Conservation (phyloP, 2,888 invertebrate species). For the Archaeoteleia sp. region DNA sequence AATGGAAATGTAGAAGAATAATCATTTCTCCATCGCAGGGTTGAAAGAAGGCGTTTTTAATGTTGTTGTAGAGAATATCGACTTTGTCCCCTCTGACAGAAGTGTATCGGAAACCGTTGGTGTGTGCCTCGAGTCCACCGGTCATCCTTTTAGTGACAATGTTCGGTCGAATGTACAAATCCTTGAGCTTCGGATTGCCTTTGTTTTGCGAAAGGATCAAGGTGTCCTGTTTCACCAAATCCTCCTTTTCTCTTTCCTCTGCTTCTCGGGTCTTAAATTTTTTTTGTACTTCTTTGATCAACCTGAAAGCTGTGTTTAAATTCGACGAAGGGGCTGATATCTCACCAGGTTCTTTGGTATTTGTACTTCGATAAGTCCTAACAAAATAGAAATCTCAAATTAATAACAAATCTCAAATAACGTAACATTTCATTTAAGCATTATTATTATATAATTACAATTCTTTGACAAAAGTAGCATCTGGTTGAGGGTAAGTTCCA, state of each 20-base stretch:
- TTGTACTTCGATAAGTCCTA: slow-evolving; percentile 96
- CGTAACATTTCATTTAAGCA: too few relatives aligned
- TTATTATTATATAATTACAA: slow-evolving; percentile 78
- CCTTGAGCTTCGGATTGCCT: slow-evolving; percentile 98
- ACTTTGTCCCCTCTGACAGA: slow-evolving; percentile 99
- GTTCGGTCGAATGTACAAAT: slow-evolving; percentile 98
- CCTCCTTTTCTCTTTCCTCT: slow-evolving; percentile 98
- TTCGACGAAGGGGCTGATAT: slow-evolving; percentile 95
- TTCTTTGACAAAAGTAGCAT: slow-evolving; percentile 98
- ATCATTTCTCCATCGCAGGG: slow-evolving; percentile 99
- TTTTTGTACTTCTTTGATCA: slow-evolving; percentile 99
- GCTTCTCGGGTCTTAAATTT: slow-evolving; percentile 98
- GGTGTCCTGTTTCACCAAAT: slow-evolving; percentile 98
- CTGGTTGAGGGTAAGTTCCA: slow-evolving; percentile 92
- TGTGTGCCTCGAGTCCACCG: slow-evolving; percentile 91
- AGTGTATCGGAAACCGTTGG: slow-evolving; percentile 97
- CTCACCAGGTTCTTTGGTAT: slow-evolving; percentile 98
- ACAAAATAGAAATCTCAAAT: slow-evolving; percentile 2
- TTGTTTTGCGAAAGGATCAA: slow-evolving; percentile 94
- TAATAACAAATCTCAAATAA: slow-evolving; percentile 7
- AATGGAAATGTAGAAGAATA: slow-evolving; percentile 97
- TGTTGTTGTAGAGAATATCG: slow-evolving; percentile 99
- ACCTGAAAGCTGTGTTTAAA: slow-evolving; percentile 95
- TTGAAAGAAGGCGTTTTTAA: slow-evolving; percentile 99
- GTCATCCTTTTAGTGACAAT: slow-evolving; percentile 98